Conservation (phyloP, 2,113 vertebrate genomes). For the Eulemur macaco region DNA sequence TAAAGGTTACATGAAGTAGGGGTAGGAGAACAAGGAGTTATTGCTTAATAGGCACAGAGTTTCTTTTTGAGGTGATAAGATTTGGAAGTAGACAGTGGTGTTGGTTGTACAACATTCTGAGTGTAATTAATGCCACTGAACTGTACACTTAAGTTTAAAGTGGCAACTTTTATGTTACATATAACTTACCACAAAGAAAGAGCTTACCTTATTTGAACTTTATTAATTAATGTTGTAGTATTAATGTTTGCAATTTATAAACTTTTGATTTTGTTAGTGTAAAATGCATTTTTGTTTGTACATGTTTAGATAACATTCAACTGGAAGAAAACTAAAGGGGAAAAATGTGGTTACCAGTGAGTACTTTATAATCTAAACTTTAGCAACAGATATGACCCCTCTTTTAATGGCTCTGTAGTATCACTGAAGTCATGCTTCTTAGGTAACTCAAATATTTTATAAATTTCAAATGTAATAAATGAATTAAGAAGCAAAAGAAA, state of each 20-base stretch:
- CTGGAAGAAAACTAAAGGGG: not conserved
- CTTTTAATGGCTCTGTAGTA: not conserved
- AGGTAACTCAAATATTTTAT: not conserved
- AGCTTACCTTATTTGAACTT: not conserved
- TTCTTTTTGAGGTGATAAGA: not conserved
- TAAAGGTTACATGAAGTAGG: not conserved
- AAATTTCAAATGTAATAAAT: not conserved
- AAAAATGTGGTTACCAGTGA: not conserved
- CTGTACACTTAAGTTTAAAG: not conserved
- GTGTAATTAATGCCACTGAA: not conserved
- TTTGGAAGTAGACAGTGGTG: not conserved
- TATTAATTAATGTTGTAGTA: not conserved
- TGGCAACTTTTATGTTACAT: not conserved
- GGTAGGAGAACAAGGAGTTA: not conserved
- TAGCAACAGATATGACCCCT: not conserved
- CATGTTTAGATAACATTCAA: not conserved
- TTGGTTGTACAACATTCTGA: not conserved
- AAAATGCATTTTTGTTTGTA: slow-evolving; percentile 2
- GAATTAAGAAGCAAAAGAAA: not conserved
- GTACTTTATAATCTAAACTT: not conserved
- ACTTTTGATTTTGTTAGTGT: slow-evolving; percentile 14
- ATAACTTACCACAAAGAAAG: not conserved
- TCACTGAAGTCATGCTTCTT: not conserved
- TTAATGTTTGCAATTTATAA: not conserved
- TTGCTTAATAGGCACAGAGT: not conserved